A percentile compares a stretch with the other conserved stretches of the same genome.
phyloP scores from a whole-genome alignment of 2,113 vertebrate species.

The Pollimyrus isidori region DNA sequence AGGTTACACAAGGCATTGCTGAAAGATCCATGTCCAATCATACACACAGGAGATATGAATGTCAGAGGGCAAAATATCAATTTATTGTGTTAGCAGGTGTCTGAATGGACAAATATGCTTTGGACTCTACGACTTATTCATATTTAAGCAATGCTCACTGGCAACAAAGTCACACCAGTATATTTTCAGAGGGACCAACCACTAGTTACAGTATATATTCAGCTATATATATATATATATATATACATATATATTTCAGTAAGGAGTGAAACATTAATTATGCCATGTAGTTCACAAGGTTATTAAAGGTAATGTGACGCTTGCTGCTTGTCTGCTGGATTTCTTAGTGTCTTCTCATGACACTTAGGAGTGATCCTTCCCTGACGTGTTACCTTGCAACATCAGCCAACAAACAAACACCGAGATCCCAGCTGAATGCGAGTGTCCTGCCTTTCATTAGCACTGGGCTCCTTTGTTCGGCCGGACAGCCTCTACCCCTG shows the following conservation, averaged over 20 bases:
- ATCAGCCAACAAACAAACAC: slow-evolving; percentile 7
- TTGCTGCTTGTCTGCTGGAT: too few species aligned
- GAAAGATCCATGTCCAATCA: background rate
- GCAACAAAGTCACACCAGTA: background rate
- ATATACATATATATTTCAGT: background rate
- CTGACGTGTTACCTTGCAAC: background rate
- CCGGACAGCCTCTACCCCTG: slow-evolving; percentile 20
- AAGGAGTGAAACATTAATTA: background rate
- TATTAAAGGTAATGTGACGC: background rate
- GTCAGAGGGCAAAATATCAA: slow-evolving; percentile 4
- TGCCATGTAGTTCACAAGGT: background rate
- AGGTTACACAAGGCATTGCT: background rate
- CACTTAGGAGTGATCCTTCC: background rate
- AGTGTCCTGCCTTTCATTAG: slow-evolving; percentile 15
- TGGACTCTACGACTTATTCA: background rate
- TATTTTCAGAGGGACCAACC: background rate
- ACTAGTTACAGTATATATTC: background rate
- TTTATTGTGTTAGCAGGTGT: slow-evolving; percentile 1
- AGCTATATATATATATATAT: too few species aligned
- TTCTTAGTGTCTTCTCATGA: background rate
- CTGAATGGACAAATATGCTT: background rate
- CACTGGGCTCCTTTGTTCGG: slow-evolving; percentile 17
- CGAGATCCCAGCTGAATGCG: background rate
- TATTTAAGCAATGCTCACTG: background rate
- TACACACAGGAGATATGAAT: background rate